Evolutionary conservation across 2,797 vertebrate species (phyloP), one percentile per base, ranked within the genome.

Genomic region (Premnoplex brunnescens): DNA sequence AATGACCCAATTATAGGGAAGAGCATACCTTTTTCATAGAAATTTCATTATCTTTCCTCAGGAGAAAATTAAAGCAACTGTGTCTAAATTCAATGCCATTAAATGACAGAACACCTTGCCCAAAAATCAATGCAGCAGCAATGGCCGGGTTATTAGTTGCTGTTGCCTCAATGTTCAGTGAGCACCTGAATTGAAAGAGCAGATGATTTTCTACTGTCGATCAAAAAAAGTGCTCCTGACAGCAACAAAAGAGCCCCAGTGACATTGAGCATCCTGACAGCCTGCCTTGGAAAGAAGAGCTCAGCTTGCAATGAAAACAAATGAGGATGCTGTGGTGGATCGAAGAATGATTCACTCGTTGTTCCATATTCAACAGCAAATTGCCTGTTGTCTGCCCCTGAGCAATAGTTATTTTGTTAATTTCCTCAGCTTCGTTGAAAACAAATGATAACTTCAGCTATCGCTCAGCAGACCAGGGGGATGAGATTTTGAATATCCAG

Each of bases 71-170:
- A 91, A 92, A 88, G 48, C 44, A 66, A 55, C 51, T 23, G 12
- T 62, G 63, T 73, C 54, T 63, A 87, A 88, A 81, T 41, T 79
- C 28, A 12, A 13, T 68, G 60, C 56, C 41, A 51, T 71, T 71
- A 87, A 92, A 92, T 64, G 68, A 71, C 15, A 73, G 52, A 91
- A 67, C 41, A 68, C 32, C 21, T 80, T 71, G 37, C 22, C n/a
- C 74, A 76, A 88, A 91, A 96, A 86, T 92, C 95, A 88, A 49
- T 85, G 72, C 72, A 72, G 51, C 30, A 62, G 74, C 73, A 62
- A 39, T 37, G 28, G 39, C 22, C 2, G 1, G 21, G 24, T 91
- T 87, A 60, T 93, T 89, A 88, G 87, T 19, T 92, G 41, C 37
- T 78, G 3, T 2, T 60, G 80, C 27, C 71, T 91, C 48, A 87